Evolutionary conservation across 2,888 invertebrate genomes (phyloP), one percentile per base, ranked within the genome.

Genomic region (Microchrysa polita): DNA sequence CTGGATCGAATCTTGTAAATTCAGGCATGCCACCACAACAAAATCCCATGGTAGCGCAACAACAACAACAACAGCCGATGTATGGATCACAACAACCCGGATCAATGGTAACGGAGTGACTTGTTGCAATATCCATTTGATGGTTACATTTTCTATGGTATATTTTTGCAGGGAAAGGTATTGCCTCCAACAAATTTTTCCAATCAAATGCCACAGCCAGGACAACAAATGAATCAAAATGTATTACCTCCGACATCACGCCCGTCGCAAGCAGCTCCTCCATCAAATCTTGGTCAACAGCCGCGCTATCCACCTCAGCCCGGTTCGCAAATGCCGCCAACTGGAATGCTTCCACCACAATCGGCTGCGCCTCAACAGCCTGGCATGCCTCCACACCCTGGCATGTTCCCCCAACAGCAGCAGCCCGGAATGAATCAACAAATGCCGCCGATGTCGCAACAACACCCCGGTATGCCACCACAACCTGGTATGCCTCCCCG

Each of bases 381-480:
- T 12, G 67, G 71, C 34, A 75, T 74, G 67, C 71, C 69, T 14
- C 67, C 61, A 52, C 77, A 65, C 34, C 53, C 55, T 14, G 67
- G 63, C 18, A 48, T 63, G 67, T 73, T 67, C 42, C 77, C 73
- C 22, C 53, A 74, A 12, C 76, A 67, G 65, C 72, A 72, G 20
- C 76, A 74, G 60, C 74, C 57, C 53, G 61, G 67, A 14, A 73
- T 75, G 67, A 75, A 74, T 44, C 74, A 67, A 42, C 67, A 74
- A 57, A 34, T 65, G 67, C 48, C 67, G 14, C 23, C 52, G 12
- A 72, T 69, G 42, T 65, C 72, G 27, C 48, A 57, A 9, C 52
- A 72, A 67, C 74, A 74, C 42, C 52, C 75, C 67, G 77, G 77
- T 53, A 78, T 78, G 76, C 77, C 67, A n/a, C 48, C 48, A 16